Conservation (phyloP, 2,113 vertebrate genomes). For the Phrynocephalus versicolor region DNA sequence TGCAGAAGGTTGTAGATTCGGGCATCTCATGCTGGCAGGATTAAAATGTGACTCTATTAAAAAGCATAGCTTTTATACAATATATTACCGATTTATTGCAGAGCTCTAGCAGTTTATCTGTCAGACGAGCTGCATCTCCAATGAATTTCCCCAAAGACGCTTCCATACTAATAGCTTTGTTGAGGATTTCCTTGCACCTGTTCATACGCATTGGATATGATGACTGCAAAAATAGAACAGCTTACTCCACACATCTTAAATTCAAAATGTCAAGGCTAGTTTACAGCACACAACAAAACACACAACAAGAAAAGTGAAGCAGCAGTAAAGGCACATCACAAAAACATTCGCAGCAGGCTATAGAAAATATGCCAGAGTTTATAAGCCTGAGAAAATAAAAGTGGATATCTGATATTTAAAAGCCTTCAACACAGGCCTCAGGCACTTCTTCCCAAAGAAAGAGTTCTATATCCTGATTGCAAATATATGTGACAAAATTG, state of each 20-base stretch:
- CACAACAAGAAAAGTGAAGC: not conserved
- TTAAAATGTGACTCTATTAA: not conserved
- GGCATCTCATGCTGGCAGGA: too few relatives aligned
- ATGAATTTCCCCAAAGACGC: slow-evolving; percentile 91
- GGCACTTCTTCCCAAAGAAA: not conserved
- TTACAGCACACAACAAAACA: not conserved
- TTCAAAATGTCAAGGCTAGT: not conserved
- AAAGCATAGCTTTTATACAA: not conserved
- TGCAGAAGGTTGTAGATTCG: too few relatives aligned
- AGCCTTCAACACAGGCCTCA: not conserved
- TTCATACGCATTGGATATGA: slow-evolving; percentile 92
- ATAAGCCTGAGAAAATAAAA: not conserved
- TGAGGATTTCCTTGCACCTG: slow-evolving; percentile 94
- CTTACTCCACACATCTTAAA: slow-evolving; percentile 9
- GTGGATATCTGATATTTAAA: not conserved
- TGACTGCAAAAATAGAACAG: slow-evolving; percentile 79
- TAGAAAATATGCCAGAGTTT: not conserved
- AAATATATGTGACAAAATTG: not conserved
- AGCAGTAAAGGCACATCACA: not conserved
- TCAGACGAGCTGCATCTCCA: slow-evolving; percentile 89
- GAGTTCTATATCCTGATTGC: not conserved
- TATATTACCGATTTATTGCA: slow-evolving; percentile 91
- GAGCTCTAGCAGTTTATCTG: slow-evolving; percentile 94
- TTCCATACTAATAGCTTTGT: slow-evolving; percentile 89
- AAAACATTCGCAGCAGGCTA: not conserved